phyloP scores from a whole-genome alignment of 2,888 invertebrate genomes.

The Coleophora flavipennella region DNA sequence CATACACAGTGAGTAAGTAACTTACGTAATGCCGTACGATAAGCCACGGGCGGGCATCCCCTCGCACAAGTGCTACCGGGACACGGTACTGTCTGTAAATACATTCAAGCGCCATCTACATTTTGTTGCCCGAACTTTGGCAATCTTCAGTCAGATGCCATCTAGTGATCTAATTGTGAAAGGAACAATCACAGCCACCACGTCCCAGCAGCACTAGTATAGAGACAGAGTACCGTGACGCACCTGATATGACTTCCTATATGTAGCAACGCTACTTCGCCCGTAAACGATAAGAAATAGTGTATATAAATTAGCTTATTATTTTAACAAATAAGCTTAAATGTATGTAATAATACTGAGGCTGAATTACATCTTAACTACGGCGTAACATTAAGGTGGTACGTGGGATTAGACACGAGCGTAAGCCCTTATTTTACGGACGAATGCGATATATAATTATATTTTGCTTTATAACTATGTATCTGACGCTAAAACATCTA shows the following conservation, averaged over 20 bases:
- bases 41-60: slow-evolving; percentile 61
- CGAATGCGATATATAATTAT: slow-evolving; percentile 73
- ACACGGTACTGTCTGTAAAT: slow-evolving; percentile 8
- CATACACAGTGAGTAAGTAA: slow-evolving; percentile 66
- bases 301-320: slow-evolving; percentile 72
- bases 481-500: slow-evolving; percentile 74
- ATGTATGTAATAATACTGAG: slow-evolving; percentile 70
- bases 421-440: slow-evolving; percentile 72
- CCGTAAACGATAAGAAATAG: slow-evolving; percentile 66
- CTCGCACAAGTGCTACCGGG: slow-evolving; percentile 30
- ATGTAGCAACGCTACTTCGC: slow-evolving; percentile 59
- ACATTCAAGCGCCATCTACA: slow-evolving; percentile 20
- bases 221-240: slow-evolving; percentile 49
- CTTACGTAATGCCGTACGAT: slow-evolving; percentile 56
- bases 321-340: slow-evolving; percentile 72
- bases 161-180: not conserved
- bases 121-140: not conserved
- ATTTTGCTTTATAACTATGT: slow-evolving; percentile 72
- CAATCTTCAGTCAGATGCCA: not conserved
- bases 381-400: slow-evolving; percentile 70
- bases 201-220: slow-evolving; percentile 25
- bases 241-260: slow-evolving; percentile 68
- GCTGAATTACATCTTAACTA: slow-evolving; percentile 73
- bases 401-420: slow-evolving; percentile 71
- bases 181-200: slow-evolving; percentile 2